A percentile compares a stretch with the other conserved stretches of the same genome.
Conservation (phyloP, 1,140 invertebrate genomes). For the Latrodectus geometricus region DNA sequence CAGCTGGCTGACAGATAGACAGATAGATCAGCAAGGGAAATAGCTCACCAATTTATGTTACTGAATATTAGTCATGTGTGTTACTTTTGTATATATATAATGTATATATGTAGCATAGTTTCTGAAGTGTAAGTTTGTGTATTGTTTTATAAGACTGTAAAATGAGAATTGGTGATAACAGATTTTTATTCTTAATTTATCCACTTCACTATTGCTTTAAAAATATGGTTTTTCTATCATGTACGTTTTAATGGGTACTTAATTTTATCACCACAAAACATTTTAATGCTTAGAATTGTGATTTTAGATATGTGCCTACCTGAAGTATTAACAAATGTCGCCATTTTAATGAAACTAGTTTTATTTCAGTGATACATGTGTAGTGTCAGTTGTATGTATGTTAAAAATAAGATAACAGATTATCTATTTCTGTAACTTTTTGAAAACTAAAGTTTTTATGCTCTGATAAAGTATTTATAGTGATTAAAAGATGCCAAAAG, state of each 20-base stretch:
- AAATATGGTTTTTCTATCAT: background rate
- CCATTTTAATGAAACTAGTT: too few species aligned
- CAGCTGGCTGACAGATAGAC: constrained; percentile 2
- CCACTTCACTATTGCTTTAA: constrained; percentile 2
- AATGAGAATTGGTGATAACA: constrained; percentile 37
- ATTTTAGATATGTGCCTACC: background rate
- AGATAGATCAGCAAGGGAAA: background rate
- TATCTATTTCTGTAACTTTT: too few species aligned
- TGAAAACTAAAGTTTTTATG: too few species aligned
- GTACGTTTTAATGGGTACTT: background rate
- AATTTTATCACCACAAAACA: background rate
- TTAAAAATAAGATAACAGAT: too few species aligned
- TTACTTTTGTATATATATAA: constrained; percentile 41
- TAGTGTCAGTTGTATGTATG: too few species aligned
- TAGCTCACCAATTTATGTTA: background rate
- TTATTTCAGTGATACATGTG: too few species aligned
- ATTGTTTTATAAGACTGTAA: constrained; percentile 55
- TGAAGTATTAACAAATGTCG: background rate
- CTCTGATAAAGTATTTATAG: too few species aligned
- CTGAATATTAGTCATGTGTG: constrained; percentile 39
- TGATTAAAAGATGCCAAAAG: too few species aligned
- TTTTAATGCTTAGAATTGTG: background rate
- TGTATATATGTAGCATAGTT: constrained; percentile 55
- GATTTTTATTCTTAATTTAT: background rate
- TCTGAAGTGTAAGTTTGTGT: constrained; percentile 24